These are phyloP conservation scores for Aspiorhynchus laticeps DNA, from an alignment of 2,113 vertebrate species.

Conservation along the genomic window DNA sequence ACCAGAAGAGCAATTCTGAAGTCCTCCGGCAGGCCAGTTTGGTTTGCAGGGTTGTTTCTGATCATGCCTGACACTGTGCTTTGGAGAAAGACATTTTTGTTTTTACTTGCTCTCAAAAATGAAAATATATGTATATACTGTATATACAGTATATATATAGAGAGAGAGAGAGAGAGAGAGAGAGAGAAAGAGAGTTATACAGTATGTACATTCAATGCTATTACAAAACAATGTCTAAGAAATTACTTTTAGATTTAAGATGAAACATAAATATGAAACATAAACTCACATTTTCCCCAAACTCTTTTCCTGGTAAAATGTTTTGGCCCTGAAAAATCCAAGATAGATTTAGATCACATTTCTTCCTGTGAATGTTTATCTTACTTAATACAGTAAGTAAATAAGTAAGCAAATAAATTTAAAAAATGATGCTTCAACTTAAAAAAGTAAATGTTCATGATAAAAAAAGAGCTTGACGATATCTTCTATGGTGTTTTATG, in stretches of 20 bases:
- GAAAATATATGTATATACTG: neutral
- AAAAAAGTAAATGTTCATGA: no score
- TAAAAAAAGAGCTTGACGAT: neutral
- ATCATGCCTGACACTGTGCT: neutral
- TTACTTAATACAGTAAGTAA: neutral
- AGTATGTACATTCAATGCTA: neutral
- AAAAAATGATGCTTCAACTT: neutral
- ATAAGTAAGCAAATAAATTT: no score
- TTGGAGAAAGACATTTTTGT: neutral
- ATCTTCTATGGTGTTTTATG: neutral
- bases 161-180: no score
- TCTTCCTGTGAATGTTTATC: neutral
- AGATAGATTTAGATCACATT: neutral
- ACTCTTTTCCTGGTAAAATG: neutral
- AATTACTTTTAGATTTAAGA: neutral
- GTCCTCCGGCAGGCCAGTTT: neutral
- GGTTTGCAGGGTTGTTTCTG: neutral
- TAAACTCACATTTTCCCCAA: constrained; percentile 1
- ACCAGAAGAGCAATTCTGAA: constrained; percentile 57
- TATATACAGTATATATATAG: no score
- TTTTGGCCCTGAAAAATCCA: neutral
- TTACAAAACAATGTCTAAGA: neutral
- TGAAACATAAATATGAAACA: neutral
- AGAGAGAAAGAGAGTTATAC: neutral
- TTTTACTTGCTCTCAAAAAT: neutral